phyloP scores from a whole-genome alignment of 2,888 invertebrate genomes.

The Synanthedon formicaeformis region DNA sequence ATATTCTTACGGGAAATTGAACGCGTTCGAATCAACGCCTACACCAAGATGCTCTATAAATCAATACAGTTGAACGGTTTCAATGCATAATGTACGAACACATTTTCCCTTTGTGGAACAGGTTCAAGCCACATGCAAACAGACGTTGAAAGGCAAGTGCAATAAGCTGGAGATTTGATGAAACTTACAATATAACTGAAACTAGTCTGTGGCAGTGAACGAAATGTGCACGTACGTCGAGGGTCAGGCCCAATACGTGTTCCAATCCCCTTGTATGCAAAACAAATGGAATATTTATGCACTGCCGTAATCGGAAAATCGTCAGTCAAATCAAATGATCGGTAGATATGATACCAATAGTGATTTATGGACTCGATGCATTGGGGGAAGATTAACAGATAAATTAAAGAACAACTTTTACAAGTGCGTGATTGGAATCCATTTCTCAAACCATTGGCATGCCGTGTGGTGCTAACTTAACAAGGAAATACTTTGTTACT shows the following conservation, averaged over 20 bases:
- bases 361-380: constrained; percentile 12
- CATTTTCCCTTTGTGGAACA: constrained; percentile 4
- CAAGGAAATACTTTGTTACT: constrained; percentile 1
- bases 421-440: constrained; percentile 2
- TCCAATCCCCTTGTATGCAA: constrained; percentile 35
- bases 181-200: neutral
- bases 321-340: constrained; percentile 47
- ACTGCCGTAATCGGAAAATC: constrained; percentile 41
- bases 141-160: constrained; percentile 1
- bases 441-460: constrained; percentile 1
- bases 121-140: constrained; percentile 10
- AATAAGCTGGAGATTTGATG: neutral
- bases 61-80: constrained; percentile 44
- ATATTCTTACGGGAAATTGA: neutral
- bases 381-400: neutral
- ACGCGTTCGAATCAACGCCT: constrained; percentile 38
- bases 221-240: constrained; percentile 10
- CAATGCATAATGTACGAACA: constrained; percentile 31
- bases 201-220: constrained; percentile 11
- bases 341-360: constrained; percentile 26
- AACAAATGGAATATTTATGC: constrained; percentile 54
- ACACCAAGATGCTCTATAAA: constrained; percentile 38
- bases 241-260: constrained; percentile 29
- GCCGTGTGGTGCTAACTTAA: neutral
- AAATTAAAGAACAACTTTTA: constrained; percentile 2